These are phyloP conservation scores for Helarctos malayanus DNA, from an alignment of 2,797 vertebrate species.

Conservation along the genomic window DNA sequence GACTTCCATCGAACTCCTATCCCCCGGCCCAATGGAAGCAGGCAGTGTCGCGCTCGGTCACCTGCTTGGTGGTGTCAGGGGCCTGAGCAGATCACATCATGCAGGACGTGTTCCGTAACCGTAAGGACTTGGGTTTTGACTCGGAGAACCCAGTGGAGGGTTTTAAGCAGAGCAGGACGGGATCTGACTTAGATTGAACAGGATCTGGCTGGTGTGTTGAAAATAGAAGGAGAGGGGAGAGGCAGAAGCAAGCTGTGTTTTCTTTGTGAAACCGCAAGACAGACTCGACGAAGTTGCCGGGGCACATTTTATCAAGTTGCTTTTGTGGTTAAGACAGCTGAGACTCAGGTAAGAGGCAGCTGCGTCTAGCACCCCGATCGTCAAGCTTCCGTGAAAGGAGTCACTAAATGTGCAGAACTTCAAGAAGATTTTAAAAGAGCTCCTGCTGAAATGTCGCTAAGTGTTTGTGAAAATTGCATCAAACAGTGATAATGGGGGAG, in stretches of 20 bases:
- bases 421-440: conserved; percentile 11
- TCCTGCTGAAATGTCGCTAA: not conserved
- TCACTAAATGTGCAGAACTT: conserved; percentile 21
- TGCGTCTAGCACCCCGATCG: not conserved
- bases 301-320: not conserved
- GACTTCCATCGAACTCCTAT: not conserved
- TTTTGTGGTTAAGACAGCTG: conserved; percentile 43
- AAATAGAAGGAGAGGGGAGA: not conserved
- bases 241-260: conserved; percentile 38
- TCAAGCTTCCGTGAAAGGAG: conserved; percentile 38
- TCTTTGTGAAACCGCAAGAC: not conserved
- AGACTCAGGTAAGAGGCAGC: not conserved
- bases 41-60: not conserved
- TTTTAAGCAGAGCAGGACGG: not conserved
- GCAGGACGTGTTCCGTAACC: not conserved
- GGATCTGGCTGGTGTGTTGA: not conserved
- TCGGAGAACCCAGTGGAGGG: not conserved
- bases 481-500: not conserved
- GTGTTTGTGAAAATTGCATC: conserved; percentile 27
- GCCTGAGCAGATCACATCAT: not conserved
- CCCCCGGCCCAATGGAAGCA: not conserved
- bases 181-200: conserved; percentile 49
- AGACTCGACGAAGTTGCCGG: not conserved
- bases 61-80: not conserved
- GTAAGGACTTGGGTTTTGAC: not conserved